These are phyloP conservation scores for Parazoanthus darwini DNA, from an alignment of 92 coral and sea anemone species.

Conservation along the genomic window DNA sequence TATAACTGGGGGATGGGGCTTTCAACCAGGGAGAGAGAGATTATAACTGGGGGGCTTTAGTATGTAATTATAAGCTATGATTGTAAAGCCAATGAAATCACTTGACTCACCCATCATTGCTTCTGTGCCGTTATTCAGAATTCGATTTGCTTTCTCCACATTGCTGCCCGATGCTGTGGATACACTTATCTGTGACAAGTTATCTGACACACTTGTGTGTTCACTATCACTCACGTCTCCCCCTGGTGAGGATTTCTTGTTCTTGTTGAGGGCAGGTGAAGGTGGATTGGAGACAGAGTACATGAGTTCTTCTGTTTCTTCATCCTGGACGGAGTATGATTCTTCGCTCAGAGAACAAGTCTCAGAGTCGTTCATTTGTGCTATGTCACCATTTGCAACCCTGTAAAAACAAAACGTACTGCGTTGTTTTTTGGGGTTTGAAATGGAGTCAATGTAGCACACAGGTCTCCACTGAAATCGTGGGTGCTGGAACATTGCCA, in stretches of 20 bases:
- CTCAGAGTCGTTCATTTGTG: slow-evolving; percentile 57
- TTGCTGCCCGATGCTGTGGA: slow-evolving; percentile 24
- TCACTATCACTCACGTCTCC: slow-evolving; percentile 80
- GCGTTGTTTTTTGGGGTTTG: no score
- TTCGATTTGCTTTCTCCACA: slow-evolving; percentile 42
- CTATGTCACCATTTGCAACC: neutral
- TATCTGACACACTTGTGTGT: slow-evolving; percentile 62
- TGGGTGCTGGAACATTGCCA: no score
- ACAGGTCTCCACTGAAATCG: no score
- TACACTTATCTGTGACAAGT: slow-evolving; percentile 25
- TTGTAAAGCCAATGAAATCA: no score
- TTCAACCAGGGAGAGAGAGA: no score
- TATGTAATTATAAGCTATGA: no score
- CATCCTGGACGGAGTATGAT: slow-evolving; percentile 74
- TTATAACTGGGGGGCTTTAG: no score
- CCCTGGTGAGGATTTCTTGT: slow-evolving; percentile 42
- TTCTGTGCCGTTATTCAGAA: slow-evolving; percentile 37
- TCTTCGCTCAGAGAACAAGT: slow-evolving; percentile 77
- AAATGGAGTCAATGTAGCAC: no score
- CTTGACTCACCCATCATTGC: slow-evolving; percentile 40
- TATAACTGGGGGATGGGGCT: no score
- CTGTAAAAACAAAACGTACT: neutral
- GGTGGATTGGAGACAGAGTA: slow-evolving; percentile 97
- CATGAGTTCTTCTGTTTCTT: slow-evolving; percentile 73
- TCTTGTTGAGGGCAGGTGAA: slow-evolving; percentile 63